phyloP scores from a whole-genome alignment of 2,797 vertebrate species.

The Trematomus bernacchii region DNA sequence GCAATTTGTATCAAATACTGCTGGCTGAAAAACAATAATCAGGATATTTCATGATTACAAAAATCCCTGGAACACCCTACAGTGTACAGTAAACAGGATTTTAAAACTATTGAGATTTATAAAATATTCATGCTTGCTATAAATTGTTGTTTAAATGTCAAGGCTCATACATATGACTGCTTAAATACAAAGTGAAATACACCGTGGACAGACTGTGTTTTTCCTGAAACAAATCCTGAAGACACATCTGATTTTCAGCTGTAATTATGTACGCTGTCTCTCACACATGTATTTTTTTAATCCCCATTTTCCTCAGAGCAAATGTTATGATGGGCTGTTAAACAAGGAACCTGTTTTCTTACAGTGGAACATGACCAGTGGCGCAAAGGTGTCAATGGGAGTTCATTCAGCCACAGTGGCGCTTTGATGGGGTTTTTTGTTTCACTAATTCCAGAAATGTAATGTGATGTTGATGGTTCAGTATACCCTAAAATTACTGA shows the following conservation, averaged over 20 bases:
- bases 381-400: conserved; percentile 19
- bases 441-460: not conserved
- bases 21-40: not conserved
- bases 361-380: conserved; percentile 31
- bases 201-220: not conserved
- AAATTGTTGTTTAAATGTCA: conserved; percentile 24
- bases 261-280: conserved; percentile 28
- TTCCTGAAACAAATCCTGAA: conserved; percentile 33
- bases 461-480: not conserved
- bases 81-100: not conserved
- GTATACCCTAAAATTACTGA: not conserved
- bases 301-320: conserved; percentile 53
- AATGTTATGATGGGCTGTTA: conserved; percentile 66
- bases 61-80: conserved; percentile 6
- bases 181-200: conserved; percentile 6
- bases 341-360: conserved; percentile 59
- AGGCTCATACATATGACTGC: conserved; percentile 7
- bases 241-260: conserved; percentile 30
- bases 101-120: conserved; percentile 9
- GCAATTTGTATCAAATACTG: not conserved
- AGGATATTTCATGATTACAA: not conserved
- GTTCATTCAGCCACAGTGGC: conserved; percentile 24
- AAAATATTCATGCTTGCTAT: conserved; percentile 21
- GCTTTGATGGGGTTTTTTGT: not conserved
- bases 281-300: conserved; percentile 26